Conservation (phyloP, 2,113 vertebrate species). For the Myotis yumanensis region DNA sequence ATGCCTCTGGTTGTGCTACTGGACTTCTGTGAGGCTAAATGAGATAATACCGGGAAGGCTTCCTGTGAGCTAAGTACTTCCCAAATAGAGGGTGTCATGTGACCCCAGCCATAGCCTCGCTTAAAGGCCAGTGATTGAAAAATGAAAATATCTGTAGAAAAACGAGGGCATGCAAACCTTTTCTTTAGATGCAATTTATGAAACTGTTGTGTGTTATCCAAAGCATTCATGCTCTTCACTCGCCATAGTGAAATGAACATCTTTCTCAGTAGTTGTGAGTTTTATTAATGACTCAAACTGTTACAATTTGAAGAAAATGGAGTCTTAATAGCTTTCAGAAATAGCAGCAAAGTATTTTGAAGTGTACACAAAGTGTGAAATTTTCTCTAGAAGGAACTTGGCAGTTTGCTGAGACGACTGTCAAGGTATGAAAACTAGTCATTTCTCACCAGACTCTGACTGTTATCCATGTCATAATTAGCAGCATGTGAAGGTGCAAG, state of each 20-base stretch:
- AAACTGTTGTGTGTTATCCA: background rate
- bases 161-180: background rate
- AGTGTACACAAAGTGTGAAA: background rate
- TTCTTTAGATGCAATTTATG: background rate
- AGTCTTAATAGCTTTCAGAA: conserved; percentile 42
- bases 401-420: background rate
- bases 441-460: background rate
- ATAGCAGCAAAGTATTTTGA: conserved; percentile 41
- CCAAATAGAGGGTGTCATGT: background rate
- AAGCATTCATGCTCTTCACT: background rate
- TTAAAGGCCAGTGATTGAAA: background rate
- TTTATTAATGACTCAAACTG: background rate
- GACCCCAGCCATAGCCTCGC: background rate
- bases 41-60: background rate
- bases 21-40: background rate
- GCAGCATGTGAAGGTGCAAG: background rate
- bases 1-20: background rate
- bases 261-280: background rate
- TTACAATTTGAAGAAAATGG: conserved; percentile 27
- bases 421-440: background rate
- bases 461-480: conserved; percentile 2
- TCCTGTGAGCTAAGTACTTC: background rate
- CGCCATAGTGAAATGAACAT: background rate
- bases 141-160: background rate
- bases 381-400: conserved; percentile 37